These are phyloP conservation scores for Morbakka virulenta DNA, from an alignment of 30 jellyfish, hydroid and myxozoan genomes.

Conservation along the genomic window DNA sequence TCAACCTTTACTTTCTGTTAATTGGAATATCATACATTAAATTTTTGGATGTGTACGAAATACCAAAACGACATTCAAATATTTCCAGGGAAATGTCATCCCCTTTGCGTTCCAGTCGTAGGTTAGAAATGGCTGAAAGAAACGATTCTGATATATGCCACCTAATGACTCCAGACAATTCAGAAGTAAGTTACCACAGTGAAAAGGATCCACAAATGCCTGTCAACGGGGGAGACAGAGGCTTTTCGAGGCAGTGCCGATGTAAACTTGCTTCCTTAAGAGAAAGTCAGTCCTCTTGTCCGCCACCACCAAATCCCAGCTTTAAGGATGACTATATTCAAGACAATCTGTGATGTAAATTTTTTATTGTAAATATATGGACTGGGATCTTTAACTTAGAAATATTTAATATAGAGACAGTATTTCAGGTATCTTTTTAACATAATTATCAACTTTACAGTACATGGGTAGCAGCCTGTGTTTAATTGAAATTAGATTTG, in stretches of 20 bases:
- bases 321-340: neutral
- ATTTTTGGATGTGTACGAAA: neutral
- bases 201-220: neutral
- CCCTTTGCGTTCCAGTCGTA: too few species aligned
- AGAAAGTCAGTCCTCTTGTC: neutral
- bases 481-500: too few species aligned
- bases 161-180: neutral
- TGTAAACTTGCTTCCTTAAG: neutral
- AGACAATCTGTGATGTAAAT: too few species aligned
- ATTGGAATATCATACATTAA: neutral
- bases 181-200: neutral
- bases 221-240: neutral
- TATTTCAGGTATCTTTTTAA: too few species aligned
- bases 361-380: too few species aligned
- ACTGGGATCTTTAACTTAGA: too few species aligned
- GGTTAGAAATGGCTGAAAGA: too few species aligned
- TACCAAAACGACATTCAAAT: neutral
- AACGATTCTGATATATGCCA: neutral
- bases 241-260: neutral
- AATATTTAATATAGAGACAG: too few species aligned
- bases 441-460: too few species aligned
- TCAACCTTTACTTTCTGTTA: too few species aligned
- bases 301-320: neutral
- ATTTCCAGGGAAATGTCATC: neutral
- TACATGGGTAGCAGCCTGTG: too few species aligned